phyloP scores from a whole-genome alignment of 2,113 vertebrate species.

The Sceloporus tristichus region DNA sequence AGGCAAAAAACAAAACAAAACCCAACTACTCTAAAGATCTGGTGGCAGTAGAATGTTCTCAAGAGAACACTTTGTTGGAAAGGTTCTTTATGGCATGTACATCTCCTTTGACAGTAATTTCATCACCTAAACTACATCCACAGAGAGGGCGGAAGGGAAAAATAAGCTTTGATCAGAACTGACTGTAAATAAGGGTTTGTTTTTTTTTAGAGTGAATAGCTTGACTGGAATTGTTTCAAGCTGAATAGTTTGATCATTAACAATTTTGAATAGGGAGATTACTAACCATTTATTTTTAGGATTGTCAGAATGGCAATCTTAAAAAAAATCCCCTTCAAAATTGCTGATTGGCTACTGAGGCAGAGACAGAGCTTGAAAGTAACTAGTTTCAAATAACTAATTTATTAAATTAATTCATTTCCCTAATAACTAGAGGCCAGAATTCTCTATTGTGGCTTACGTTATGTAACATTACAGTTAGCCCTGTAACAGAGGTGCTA shows the following conservation, averaged over 20 bases:
- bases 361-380: neutral
- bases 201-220: neutral
- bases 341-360: neutral
- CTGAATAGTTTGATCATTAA: conserved; percentile 8
- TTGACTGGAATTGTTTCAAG: neutral
- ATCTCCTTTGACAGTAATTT: neutral
- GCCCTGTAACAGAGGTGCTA: too few relatives aligned
- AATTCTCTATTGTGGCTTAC: too few relatives aligned
- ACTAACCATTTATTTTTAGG: conserved; percentile 3
- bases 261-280: conserved; percentile 10
- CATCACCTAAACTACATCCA: neutral
- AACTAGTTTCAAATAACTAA: neutral
- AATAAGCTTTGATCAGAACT: conserved; percentile 9
- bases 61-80: neutral
- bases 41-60: neutral
- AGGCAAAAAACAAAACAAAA: neutral
- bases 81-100: neutral
- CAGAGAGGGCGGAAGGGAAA: too few relatives aligned
- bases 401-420: too few relatives aligned
- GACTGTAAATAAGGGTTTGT: neutral
- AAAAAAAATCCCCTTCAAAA: neutral
- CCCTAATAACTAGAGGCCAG: too few relatives aligned
- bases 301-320: neutral
- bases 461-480: too few relatives aligned
- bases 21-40: neutral